These are phyloP conservation scores for Adoxophyes honmai DNA, from an alignment of 1,140 invertebrate species.

Conservation along the genomic window DNA sequence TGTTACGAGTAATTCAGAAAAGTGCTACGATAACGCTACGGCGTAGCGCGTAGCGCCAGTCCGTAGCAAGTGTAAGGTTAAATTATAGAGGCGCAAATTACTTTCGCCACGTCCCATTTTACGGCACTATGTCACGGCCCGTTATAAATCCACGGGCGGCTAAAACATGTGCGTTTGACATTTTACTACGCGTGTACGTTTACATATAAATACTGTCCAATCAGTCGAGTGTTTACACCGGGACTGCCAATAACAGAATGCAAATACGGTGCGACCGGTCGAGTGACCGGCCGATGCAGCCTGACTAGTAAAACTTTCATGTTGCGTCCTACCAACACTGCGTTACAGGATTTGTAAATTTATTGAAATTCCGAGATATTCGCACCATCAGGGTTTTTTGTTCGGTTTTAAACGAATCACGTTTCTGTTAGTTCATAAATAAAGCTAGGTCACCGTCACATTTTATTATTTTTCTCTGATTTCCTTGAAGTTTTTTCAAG, in stretches of 20 bases:
- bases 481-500: no score
- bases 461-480: no score
- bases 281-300: slow-evolving; percentile 18
- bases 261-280: slow-evolving; percentile 54
- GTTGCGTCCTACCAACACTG: neutral
- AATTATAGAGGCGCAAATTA: slow-evolving; percentile 12
- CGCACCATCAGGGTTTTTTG: no score
- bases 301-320: slow-evolving; percentile 14
- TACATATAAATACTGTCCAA: slow-evolving; percentile 42
- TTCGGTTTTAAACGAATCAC: no score
- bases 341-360: no score
- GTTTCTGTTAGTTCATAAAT: no score
- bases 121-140: neutral
- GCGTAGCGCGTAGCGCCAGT: slow-evolving; percentile 2
- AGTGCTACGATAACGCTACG: neutral
- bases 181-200: slow-evolving; percentile 6
- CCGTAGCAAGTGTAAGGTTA: slow-evolving; percentile 10
- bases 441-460: no score
- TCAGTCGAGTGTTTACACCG: slow-evolving; percentile 66
- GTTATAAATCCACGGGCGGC: slow-evolving; percentile 12
- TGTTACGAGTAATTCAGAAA: no score
- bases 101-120: slow-evolving; percentile 13
- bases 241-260: slow-evolving; percentile 70
- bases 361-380: no score
- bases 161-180: slow-evolving; percentile 15